Conservation (phyloP, 2,888 invertebrate species). For the Lasioglossum lativentre region DNA sequence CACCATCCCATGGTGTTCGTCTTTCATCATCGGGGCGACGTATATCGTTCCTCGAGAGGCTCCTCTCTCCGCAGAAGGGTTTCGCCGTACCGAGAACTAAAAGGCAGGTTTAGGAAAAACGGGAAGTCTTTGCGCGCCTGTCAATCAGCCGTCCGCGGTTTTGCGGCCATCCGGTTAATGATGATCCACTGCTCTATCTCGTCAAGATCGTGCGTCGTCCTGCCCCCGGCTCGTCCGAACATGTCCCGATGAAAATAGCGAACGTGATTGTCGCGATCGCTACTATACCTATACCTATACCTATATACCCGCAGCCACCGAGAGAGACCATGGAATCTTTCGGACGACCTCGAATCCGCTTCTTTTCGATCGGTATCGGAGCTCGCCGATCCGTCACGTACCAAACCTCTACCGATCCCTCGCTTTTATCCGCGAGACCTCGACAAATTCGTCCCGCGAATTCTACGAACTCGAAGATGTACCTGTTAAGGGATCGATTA, state of each 20-base stretch:
- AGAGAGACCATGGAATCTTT: constrained; percentile 50
- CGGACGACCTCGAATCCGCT: constrained; percentile 33
- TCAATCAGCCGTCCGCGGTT: constrained; percentile 82
- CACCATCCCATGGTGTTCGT: constrained; percentile 42
- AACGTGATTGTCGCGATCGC: constrained; percentile 47
- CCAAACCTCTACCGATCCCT: constrained; percentile 8
- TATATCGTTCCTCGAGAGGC: constrained; percentile 56
- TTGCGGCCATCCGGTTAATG: constrained; percentile 81
- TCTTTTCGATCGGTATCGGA: constrained; percentile 41
- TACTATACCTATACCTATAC: not conserved
- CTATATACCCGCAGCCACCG: not conserved
- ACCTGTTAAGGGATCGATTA: not conserved
- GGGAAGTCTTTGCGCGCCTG: constrained; percentile 81
- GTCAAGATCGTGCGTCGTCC: constrained; percentile 69
- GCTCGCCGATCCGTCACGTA: constrained; percentile 48
- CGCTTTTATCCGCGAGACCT: constrained; percentile 31
- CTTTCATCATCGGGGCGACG: constrained; percentile 59
- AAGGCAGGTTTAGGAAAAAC: constrained; percentile 81
- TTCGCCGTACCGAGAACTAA: constrained; percentile 79
- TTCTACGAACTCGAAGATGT: constrained; percentile 30
- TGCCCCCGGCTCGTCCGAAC: constrained; percentile 43
- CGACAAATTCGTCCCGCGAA: constrained; percentile 54
- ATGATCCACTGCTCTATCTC: constrained; percentile 83
- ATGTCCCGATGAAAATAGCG: constrained; percentile 64
- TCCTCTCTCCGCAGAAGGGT: constrained; percentile 67